phyloP scores from a whole-genome alignment of 1,140 invertebrate species.

The Ceratosolen fusciceps region DNA sequence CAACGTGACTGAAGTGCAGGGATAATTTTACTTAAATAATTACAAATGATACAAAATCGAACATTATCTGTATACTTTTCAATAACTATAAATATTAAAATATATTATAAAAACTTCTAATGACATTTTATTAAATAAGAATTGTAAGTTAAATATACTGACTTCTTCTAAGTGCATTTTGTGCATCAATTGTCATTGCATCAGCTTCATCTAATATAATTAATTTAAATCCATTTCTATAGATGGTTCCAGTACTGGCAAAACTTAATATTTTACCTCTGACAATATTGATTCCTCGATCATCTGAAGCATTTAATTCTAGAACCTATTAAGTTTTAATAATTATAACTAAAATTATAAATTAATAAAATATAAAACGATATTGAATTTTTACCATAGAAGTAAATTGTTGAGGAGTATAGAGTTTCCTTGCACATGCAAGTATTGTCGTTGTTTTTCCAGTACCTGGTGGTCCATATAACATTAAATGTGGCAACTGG shows the following conservation, averaged over 20 bases:
- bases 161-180: conserved; percentile 97
- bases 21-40: conserved; percentile 98
- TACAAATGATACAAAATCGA: conserved; percentile 98
- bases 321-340: conserved; percentile 75
- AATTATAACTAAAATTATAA: conserved; percentile 2
- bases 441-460: conserved; percentile 99
- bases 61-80: conserved; percentile 99
- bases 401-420: conserved; percentile 87
- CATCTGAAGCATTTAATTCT: conserved; percentile 98
- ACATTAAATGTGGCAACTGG: conserved; percentile 94
- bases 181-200: conserved; percentile 99
- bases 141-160: conserved; percentile 60
- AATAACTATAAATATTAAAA: conserved; percentile 81
- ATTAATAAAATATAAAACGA: conserved; percentile 3
- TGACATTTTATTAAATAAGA: background rate
- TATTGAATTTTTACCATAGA: conserved; percentile 80
- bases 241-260: conserved; percentile 97
- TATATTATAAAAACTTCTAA: conserved; percentile 7
- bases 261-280: conserved; percentile 97
- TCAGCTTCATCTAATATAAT: conserved; percentile 99
- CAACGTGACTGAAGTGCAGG: conserved; percentile 98
- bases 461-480: conserved; percentile 99
- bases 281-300: conserved; percentile 97
- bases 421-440: conserved; percentile 95
- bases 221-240: conserved; percentile 94